phyloP scores from a whole-genome alignment of 2,888 invertebrate genomes.

The Cantharis flavilabris region DNA sequence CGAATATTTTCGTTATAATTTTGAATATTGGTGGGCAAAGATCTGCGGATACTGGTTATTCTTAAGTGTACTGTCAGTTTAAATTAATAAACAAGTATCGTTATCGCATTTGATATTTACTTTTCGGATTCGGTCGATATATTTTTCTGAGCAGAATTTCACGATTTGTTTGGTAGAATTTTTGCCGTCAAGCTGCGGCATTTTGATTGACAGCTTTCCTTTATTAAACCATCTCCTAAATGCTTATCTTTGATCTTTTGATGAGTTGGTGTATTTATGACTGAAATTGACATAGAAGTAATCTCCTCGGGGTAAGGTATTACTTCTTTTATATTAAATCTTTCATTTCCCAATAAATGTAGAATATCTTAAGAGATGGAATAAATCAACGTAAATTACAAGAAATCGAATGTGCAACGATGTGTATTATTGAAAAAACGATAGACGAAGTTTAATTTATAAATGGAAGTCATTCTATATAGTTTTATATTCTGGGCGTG shows the following conservation, averaged over 20 bases:
- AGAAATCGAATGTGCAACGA: neutral
- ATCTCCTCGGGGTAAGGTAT: neutral
- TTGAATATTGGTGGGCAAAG: too few relatives aligned
- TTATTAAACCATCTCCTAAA: neutral
- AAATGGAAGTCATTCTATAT: neutral
- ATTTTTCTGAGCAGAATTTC: neutral
- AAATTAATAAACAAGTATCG: too few relatives aligned
- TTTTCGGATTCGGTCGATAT: neutral
- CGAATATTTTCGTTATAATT: too few relatives aligned
- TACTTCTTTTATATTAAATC: neutral
- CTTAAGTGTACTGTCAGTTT: too few relatives aligned
- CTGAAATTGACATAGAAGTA: neutral
- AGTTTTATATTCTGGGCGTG: neutral
- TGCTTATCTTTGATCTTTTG: neutral
- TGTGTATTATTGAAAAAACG: neutral
- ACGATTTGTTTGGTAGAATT: neutral
- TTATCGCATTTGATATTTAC: too few relatives aligned
- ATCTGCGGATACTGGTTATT: too few relatives aligned
- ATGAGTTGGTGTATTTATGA: neutral
- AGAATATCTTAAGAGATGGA: neutral
- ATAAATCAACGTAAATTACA: neutral
- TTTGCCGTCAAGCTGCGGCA: neutral
- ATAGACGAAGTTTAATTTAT: neutral
- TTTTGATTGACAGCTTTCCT: neutral
- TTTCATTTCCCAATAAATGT: neutral